Conservation (phyloP, 2,113 vertebrate species). For the Triplophysa dalaica region DNA sequence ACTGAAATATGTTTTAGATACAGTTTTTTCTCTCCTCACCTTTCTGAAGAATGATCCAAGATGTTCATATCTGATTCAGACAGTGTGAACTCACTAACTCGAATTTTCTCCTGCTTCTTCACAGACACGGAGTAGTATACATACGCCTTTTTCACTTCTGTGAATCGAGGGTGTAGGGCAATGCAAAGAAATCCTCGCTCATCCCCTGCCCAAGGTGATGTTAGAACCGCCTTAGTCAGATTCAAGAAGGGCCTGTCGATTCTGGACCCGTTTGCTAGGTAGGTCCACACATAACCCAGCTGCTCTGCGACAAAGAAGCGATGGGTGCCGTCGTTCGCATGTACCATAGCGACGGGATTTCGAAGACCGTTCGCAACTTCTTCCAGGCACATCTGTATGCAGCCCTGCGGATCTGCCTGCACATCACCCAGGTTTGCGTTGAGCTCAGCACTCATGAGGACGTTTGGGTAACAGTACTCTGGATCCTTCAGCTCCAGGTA, state of each 20-base stretch:
- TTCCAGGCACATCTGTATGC: conserved; percentile 78
- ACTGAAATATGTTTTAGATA: no score
- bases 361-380: conserved; percentile 79
- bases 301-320: conserved; percentile 83
- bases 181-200: conserved; percentile 82
- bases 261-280: conserved; percentile 76
- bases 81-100: conserved; percentile 78
- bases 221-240: conserved; percentile 75
- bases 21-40: conserved; percentile 57
- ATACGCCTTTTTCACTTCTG: conserved; percentile 73
- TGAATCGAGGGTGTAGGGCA: conserved; percentile 75
- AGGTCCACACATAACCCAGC: conserved; percentile 79
- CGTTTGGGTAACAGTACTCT: conserved; percentile 81
- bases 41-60: conserved; percentile 78
- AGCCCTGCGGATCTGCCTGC: conserved; percentile 71
- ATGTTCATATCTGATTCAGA: conserved; percentile 73
- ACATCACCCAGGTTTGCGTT: conserved; percentile 74
- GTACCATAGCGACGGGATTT: conserved; percentile 82
- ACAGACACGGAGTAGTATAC: conserved; percentile 80
- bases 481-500: conserved; percentile 76
- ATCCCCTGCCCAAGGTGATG: conserved; percentile 79
- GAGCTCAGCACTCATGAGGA: conserved; percentile 70
- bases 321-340: conserved; percentile 78
- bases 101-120: conserved; percentile 76
- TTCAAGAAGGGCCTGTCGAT: conserved; percentile 81